Conservation (phyloP, 2,888 invertebrate genomes). For the Callyntrura sp. region DNA sequence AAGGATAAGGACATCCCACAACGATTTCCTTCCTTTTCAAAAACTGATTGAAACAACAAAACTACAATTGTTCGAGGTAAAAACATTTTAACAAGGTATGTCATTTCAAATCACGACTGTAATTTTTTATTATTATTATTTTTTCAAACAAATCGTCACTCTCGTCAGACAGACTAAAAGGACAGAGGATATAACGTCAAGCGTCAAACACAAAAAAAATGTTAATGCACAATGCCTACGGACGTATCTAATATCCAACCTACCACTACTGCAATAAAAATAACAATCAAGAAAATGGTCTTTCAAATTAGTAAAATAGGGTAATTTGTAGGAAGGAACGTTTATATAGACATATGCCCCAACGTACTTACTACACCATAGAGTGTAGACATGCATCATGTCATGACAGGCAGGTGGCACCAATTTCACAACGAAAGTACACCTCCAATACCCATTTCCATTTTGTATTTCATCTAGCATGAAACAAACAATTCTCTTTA, state of each 20-base stretch:
- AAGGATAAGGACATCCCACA: constrained; percentile 37
- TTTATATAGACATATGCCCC: constrained; percentile 13
- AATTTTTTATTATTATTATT: too few relatives aligned
- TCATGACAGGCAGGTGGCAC: constrained; percentile 45
- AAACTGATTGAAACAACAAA: constrained; percentile 45
- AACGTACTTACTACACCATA: too few relatives aligned
- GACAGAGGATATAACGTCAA: too few relatives aligned
- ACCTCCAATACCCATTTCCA: not conserved
- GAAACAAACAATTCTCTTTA: too few relatives aligned
- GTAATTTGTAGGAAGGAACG: constrained; percentile 2
- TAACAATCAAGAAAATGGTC: constrained; percentile 53
- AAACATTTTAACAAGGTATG: constrained; percentile 58
- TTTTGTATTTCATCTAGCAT: constrained; percentile 30
- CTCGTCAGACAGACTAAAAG: too few relatives aligned
- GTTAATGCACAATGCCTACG: too few relatives aligned
- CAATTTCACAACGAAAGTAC: constrained; percentile 7
- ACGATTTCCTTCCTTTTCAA: constrained; percentile 67
- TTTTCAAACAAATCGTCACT: constrained; percentile 28
- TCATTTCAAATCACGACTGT: constrained; percentile 52
- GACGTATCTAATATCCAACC: too few relatives aligned
- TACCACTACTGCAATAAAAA: not conserved
- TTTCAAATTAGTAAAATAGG: constrained; percentile 49
- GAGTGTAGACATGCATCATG: too few relatives aligned
- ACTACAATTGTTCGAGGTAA: constrained; percentile 53
- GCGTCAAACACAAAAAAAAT: too few relatives aligned